Evolutionary conservation across 2,797 vertebrate species (phyloP), one percentile per base, ranked within the genome.

Genomic region (Lithobates sylvaticus): DNA sequence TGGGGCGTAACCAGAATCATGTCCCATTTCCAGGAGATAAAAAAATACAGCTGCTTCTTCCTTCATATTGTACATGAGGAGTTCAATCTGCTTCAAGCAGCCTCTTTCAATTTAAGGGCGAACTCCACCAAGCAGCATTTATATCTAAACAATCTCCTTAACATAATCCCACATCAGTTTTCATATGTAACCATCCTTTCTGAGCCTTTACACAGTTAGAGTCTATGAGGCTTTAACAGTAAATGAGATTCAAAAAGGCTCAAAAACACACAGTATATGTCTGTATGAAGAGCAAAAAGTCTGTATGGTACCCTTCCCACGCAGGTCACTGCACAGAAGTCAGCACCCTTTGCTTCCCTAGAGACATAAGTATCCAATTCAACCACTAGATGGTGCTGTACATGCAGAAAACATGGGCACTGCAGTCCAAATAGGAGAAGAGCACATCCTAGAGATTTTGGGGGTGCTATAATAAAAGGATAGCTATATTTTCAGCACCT

Each of bases 1-100:
- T 72, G 54, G 67, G 75, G 42, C 21, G 44, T 58, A 84, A 76
- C 65, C 82, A 16, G 26, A 29, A 54, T 34, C 32, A 23, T 84
- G 82, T 36, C 74, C 67, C 44, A 54, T 39, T 70, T 44, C 67
- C 44, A 47, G 13, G 12, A 47, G 44, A 47, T 12, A 13, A 47
- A 42, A 32, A 58, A 65, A 67, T 44, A 73, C 84, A 85, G 76
- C 84, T 79, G 84, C 50, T 78, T 67, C 71, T 67, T 80, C 69
- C 70, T 61, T 80, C 54, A 36, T n/a, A 73, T 26, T 64, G 29
- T 65, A 68, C 26, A 85, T 18, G 23, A 85, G 71, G 77, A 80
- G 75, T 85, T 16, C 23, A 54, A 15, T 44, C 36, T 75, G 71
- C 77, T 15, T 15, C 8, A 26, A 68, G 13, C 70, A 64, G 47